These are phyloP conservation scores for Rhinolophus ferrumequinum DNA, from an alignment of 2,113 vertebrate species.

Conservation along the genomic window DNA sequence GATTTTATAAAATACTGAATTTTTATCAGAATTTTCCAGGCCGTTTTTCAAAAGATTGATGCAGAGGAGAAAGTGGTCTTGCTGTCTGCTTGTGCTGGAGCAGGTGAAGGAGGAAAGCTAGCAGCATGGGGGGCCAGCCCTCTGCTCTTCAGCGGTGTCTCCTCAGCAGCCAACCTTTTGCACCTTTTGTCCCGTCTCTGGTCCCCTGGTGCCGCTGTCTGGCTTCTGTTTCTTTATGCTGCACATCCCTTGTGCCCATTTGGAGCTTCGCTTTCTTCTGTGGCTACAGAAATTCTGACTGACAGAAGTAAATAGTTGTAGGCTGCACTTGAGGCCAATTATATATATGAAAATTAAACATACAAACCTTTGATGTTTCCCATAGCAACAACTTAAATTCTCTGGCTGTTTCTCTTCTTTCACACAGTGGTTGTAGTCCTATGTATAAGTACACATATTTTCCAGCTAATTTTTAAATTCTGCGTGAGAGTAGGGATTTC, in stretches of 20 bases:
- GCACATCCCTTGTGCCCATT: neutral
- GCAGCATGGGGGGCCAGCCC: rapidly evolving
- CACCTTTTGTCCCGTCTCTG: neutral
- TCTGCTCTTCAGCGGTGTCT: neutral
- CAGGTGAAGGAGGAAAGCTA: neutral
- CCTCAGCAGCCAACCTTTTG: neutral
- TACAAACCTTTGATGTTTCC: neutral
- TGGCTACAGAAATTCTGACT: conserved; percentile 3
- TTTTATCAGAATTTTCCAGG: neutral
- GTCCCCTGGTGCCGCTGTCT: neutral
- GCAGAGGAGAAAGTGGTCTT: neutral
- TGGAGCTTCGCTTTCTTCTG: neutral
- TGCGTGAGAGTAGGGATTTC: neutral
- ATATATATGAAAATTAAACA: neutral
- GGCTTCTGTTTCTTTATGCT: neutral
- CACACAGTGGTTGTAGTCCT: neutral
- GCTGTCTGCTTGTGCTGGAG: rapidly evolving
- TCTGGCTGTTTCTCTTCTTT: neutral
- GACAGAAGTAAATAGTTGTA: neutral
- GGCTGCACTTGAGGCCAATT: neutral
- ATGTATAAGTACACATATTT: neutral
- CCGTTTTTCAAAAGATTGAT: neutral
- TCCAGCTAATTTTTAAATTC: neutral
- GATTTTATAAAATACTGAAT: conserved; percentile 2
- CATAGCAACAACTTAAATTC: neutral